Conservation (phyloP, 92 coral and sea anemone genomes). For the Diadumene lineata region DNA sequence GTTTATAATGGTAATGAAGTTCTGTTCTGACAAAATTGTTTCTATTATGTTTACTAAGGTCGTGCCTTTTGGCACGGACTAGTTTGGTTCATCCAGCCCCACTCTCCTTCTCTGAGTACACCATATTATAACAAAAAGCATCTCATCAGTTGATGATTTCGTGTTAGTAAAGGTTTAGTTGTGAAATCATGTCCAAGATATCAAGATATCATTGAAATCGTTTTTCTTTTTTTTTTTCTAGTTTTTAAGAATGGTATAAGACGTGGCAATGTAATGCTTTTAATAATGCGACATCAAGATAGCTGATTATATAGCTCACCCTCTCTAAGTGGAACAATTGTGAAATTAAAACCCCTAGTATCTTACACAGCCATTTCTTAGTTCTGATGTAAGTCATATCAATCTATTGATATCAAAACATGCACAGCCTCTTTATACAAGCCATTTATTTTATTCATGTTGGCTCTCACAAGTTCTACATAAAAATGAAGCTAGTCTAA, state of each 20-base stretch:
- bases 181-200: background rate
- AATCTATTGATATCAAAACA: background rate
- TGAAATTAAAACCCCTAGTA: background rate
- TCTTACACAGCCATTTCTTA: background rate
- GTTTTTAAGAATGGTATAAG: background rate
- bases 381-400: background rate
- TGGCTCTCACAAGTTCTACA: background rate
- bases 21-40: too few relatives aligned
- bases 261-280: background rate
- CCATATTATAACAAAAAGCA: background rate
- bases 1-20: too few relatives aligned
- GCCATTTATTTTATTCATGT: background rate
- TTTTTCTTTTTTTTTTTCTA: background rate
- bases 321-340: background rate
- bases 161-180: background rate
- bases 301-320: too few relatives aligned
- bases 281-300: too few relatives aligned
- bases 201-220: background rate
- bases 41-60: background rate
- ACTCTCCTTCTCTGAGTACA: background rate
- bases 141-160: background rate
- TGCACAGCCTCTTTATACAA: background rate
- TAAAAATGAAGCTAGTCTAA: background rate
- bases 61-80: background rate
- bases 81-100: background rate